Percentiles rank a stretch among this genome's conserved stretches.
Conservation (phyloP, 2,113 vertebrate genomes). For the Brachyistius frenatus region DNA sequence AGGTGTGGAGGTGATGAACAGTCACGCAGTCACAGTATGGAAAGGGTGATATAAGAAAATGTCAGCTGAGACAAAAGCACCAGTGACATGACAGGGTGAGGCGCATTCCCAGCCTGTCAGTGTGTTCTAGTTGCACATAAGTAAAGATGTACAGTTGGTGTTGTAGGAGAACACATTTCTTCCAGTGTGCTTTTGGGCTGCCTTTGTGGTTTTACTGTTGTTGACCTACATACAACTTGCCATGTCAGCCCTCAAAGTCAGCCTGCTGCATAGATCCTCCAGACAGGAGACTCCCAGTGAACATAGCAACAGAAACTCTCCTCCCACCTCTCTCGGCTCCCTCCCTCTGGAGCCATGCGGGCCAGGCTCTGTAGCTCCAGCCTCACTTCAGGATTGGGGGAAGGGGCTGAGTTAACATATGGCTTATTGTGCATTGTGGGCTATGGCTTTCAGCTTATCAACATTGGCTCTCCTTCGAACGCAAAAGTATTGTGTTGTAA, state of each 20-base stretch:
- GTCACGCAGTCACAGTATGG: neutral
- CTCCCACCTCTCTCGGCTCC: conserved; percentile 60
- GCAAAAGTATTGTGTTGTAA: neutral
- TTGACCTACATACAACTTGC: conserved; percentile 73
- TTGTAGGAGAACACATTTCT: neutral
- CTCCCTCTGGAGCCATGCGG: conserved; percentile 70
- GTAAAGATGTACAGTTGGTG: conserved; percentile 14
- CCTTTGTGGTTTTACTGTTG: conserved; percentile 23
- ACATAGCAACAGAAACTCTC: conserved; percentile 78
- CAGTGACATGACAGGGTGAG: conserved; percentile 20
- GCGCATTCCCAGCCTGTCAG: neutral
- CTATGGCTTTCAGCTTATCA: conserved; percentile 58
- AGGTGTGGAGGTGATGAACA: conserved; percentile 37
- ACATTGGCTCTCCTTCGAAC: conserved; percentile 9
- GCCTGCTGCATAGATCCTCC: conserved; percentile 64
- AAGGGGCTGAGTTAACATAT: conserved; percentile 72
- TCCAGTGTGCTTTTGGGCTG: conserved; percentile 4
- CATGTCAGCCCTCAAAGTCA: conserved; percentile 74
- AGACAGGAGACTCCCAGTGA: conserved; percentile 75
- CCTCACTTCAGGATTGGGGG: conserved; percentile 67
- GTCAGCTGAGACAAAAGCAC: neutral
- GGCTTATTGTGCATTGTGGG: conserved; percentile 73
- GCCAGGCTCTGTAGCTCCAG: conserved; percentile 66
- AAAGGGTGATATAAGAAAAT: conserved; percentile 23
- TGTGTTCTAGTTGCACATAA: neutral